A percentile compares a stretch with the other conserved stretches of the same genome.
Conservation (phyloP, 2,888 invertebrate species). For the Temnothorax ravouxi region DNA sequence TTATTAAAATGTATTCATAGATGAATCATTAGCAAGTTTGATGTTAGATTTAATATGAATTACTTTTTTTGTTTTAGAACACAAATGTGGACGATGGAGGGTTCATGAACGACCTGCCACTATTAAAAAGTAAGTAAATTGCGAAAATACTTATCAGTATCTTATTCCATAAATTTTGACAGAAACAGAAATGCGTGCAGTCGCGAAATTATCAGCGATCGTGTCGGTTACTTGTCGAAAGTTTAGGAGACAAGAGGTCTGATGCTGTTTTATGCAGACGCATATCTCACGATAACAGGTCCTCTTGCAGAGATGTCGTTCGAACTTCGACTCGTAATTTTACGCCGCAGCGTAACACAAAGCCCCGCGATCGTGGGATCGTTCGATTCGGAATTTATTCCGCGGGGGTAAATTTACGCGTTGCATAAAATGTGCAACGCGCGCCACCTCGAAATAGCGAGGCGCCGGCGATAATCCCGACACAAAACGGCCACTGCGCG, state of each 20-base stretch:
- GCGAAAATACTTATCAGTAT: not conserved
- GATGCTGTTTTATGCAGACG: not conserved
- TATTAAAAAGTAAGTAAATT: constrained; percentile 94
- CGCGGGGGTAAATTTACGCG: constrained; percentile 49
- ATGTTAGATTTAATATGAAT: constrained; percentile 21
- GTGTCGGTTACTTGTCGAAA: no score
- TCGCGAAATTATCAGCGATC: not conserved
- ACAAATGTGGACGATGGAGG: constrained; percentile 95
- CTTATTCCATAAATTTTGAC: not conserved
- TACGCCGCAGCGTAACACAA: not conserved
- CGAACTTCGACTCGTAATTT: not conserved
- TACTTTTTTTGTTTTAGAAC: constrained; percentile 87
- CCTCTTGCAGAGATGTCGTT: not conserved
- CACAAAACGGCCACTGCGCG: constrained; percentile 53
- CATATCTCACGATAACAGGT: not conserved
- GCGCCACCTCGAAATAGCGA: constrained; percentile 20
- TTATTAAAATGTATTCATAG: not conserved
- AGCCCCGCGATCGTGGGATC: not conserved
- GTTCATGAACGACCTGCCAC: constrained; percentile 96
- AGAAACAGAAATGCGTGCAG: not conserved
- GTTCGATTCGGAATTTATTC: constrained; percentile 57
- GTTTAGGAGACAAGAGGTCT: not conserved
- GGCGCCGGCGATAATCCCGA: constrained; percentile 61
- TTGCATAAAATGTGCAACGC: constrained; percentile 40
- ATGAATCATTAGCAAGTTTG: not conserved